A percentile compares a stretch with the other conserved stretches of the same genome.
Evolutionary conservation across 2,888 invertebrate genomes (phyloP).

Genomic region (Megalurothrips usitatus): DNA sequence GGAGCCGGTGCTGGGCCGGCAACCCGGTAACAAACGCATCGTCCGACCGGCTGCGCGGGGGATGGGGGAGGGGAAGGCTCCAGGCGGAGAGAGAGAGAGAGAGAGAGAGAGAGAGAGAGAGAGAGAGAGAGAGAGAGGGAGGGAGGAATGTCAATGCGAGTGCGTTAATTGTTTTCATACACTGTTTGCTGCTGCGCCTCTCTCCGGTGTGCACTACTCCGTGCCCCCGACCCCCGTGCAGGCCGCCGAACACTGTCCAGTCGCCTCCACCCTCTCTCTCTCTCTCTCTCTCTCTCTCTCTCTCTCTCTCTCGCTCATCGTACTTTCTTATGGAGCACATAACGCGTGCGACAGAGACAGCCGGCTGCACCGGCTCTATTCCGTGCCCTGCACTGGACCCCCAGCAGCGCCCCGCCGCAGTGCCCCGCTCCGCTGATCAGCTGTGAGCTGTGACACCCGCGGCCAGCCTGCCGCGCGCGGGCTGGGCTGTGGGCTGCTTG

Average conservation of each 20-base stretch:
- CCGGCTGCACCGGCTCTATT: too few relatives aligned
- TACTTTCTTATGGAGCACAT: too few relatives aligned
- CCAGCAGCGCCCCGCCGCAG: background rate
- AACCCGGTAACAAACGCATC: too few relatives aligned
- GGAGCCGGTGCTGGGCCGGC: too few relatives aligned
- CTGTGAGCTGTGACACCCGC: background rate
- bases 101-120: background rate
- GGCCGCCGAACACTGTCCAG: background rate
- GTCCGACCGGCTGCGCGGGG: background rate
- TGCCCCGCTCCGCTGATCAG: background rate
- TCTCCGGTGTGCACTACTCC: background rate
- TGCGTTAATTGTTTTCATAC: constrained; percentile 3
- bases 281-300: background rate
- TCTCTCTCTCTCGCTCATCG: background rate
- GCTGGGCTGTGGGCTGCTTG: too few relatives aligned
- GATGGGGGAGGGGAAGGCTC: background rate
- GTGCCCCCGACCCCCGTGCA: background rate
- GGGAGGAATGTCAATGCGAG: background rate
- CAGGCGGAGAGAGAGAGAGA: background rate
- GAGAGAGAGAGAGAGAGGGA: background rate
- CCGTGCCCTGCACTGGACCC: too few relatives aligned
- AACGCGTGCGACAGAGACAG: too few relatives aligned
- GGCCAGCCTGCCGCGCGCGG: too few relatives aligned
- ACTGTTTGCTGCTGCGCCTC: background rate
- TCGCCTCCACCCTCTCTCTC: background rate